Base-by-base conservation (phyloP, 2,113 vertebrate genomes). In the Upupa epops region DNA sequence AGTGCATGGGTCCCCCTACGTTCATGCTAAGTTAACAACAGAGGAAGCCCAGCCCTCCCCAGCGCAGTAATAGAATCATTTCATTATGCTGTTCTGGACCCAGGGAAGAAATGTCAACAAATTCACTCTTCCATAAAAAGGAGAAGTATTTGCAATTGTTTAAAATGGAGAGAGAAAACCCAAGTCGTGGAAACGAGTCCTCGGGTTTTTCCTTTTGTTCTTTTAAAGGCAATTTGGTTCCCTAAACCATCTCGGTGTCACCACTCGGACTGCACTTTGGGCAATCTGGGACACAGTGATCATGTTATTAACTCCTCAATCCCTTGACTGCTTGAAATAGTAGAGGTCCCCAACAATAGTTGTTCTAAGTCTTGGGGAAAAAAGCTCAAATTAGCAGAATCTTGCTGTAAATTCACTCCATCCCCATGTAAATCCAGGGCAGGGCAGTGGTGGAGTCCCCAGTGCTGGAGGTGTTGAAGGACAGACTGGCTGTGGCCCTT, bases 71-170 rank as follows among this genome's bases (percentile, higher is more conserved):
- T 49, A 85, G 51, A 74, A 73, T 49, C 48, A 89, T 88, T 86
- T 83, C 42, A 92, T 83, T 71, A 80, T 29, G n/a, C 25, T 89
- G 34, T 71, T 92, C 37, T 85, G 77, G 61, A 94, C 88, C 77
- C 5, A 70, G 46, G 61, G 48, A 88, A 80, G 72, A 94, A 92
- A 45, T 74, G 76, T n/a, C 89, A 94, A 92, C 88, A 91, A 92
- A 89, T 45, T 55, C 34, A 86, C 83, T 86, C 88, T 95, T 95
- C 92, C 88, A 94, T 89, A 91, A 94, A 94, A 94, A 94, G 89
- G 4, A 95, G 51, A 92, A 92, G 65, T 78, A 89, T 90, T 91
- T 91, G 69, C 79, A 94, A 81, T 74, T 89, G 82, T 88, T 94
- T 80, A 83, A 79, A 87, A 92, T 63, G 65, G 56, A 85, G 51